Percentiles rank a stretch among this genome's conserved stretches.
Conservation (phyloP, 2,888 invertebrate genomes). For the Hydroisotoma schaefferi region DNA sequence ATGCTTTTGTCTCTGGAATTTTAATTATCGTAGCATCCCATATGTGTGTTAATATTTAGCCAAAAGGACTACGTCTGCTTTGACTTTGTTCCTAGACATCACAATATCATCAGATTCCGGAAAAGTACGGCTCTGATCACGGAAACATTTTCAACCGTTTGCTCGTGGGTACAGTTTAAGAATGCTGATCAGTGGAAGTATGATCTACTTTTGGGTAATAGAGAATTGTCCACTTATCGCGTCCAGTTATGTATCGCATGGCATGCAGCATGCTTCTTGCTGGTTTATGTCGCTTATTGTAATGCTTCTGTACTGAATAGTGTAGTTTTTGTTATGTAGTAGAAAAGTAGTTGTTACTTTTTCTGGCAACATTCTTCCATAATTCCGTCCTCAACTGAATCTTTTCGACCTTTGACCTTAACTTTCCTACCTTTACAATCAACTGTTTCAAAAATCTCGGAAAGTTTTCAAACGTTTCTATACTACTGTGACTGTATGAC, state of each 20-base stretch:
- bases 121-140: slow-evolving; percentile 83
- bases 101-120: slow-evolving; percentile 88
- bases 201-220: slow-evolving; percentile 67
- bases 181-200: slow-evolving; percentile 83
- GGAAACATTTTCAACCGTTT: slow-evolving; percentile 77
- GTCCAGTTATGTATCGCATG: neutral
- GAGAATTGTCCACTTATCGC: neutral
- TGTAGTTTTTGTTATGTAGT: too few relatives aligned
- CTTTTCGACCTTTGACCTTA: too few relatives aligned
- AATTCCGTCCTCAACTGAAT: too few relatives aligned
- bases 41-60: slow-evolving; percentile 56
- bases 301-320: too few relatives aligned
- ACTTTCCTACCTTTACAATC: too few relatives aligned
- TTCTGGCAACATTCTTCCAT: too few relatives aligned
- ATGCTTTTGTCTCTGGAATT: slow-evolving; percentile 1
- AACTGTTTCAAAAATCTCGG: too few relatives aligned
- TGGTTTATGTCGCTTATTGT: neutral
- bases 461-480: too few relatives aligned
- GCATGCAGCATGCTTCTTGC: slow-evolving; percentile 3
- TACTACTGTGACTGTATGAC: too few relatives aligned
- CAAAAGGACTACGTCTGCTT: slow-evolving; percentile 98
- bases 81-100: slow-evolving; percentile 92
- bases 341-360: too few relatives aligned
- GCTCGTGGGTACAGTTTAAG: slow-evolving; percentile 89
- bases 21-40: neutral